A percentile compares a stretch with the other conserved stretches of the same genome.
phyloP scores from a whole-genome alignment of 2,888 invertebrate species.

The Lysandra bellargus region DNA sequence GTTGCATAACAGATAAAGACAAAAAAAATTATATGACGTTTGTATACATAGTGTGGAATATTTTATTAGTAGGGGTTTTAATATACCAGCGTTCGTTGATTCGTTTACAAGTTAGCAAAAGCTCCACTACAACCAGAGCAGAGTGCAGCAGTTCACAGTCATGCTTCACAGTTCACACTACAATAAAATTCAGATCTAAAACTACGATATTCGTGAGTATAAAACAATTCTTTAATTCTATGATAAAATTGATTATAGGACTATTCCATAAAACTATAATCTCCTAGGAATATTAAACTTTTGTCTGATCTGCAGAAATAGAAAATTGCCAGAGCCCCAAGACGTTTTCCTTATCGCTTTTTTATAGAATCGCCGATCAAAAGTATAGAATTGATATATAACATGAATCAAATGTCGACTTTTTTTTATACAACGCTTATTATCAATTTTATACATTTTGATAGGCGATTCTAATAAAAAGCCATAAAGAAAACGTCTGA shows the following conservation, averaged over 20 bases:
- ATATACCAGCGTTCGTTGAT: slow-evolving; percentile 46
- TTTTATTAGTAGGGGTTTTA: slow-evolving; percentile 26
- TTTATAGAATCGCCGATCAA: too few relatives aligned
- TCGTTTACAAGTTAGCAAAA: slow-evolving; percentile 35
- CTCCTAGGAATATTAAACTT: not conserved
- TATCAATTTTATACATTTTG: too few relatives aligned
- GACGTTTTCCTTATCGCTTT: too few relatives aligned
- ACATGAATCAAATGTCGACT: too few relatives aligned
- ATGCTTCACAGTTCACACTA: not conserved
- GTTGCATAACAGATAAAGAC: not conserved
- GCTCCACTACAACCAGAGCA: not conserved
- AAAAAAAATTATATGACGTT: not conserved
- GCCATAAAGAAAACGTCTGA: too few relatives aligned
- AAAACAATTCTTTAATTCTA: not conserved
- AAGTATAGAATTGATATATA: too few relatives aligned
- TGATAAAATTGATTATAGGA: slow-evolving; percentile 2
- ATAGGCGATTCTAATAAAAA: too few relatives aligned
- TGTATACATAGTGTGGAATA: not conserved
- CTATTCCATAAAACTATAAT: not conserved
- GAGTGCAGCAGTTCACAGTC: not conserved
- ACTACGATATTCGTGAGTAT: slow-evolving; percentile 3
- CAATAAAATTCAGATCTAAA: slow-evolving; percentile 17
- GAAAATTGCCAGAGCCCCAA: not conserved
- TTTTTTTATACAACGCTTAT: too few relatives aligned
- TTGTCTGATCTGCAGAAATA: not conserved